Evolutionary conservation across 2,113 vertebrate genomes (phyloP).

Genomic region (Menura novaehollandiae): DNA sequence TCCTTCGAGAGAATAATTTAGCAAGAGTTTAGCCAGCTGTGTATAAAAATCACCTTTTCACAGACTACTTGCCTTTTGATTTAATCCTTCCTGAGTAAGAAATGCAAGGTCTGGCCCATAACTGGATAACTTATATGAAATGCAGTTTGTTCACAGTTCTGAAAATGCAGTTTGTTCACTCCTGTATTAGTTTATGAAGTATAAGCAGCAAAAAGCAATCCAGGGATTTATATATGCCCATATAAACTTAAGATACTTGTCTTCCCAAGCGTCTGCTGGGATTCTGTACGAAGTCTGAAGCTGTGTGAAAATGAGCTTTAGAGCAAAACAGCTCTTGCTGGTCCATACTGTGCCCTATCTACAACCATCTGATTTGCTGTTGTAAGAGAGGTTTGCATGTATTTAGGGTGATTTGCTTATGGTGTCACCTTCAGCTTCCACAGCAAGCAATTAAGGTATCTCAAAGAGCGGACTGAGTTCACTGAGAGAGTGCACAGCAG

Average conservation of each 20-base stretch:
- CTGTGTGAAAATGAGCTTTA: slow-evolving; percentile 12
- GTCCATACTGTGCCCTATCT: not conserved
- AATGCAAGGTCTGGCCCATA: not conserved
- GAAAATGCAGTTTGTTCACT: slow-evolving; percentile 25
- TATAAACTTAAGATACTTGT: not conserved
- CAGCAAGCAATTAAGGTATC: not conserved
- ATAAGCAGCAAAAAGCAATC: slow-evolving; percentile 36
- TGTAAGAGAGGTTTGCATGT: not conserved
- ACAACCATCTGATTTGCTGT: not conserved
- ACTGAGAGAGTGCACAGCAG: not conserved
- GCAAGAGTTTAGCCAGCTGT: not conserved
- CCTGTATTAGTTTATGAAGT: slow-evolving; percentile 16
- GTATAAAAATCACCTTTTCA: not conserved
- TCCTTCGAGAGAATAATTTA: not conserved
- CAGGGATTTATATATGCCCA: not conserved
- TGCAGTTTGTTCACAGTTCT: slow-evolving; percentile 15
- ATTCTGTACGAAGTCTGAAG: not conserved
- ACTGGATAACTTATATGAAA: slow-evolving; percentile 6
- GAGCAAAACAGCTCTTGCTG: not conserved
- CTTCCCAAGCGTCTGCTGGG: not conserved
- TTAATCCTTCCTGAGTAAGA: slow-evolving; percentile 12
- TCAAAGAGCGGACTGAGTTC: not conserved
- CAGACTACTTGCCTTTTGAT: slow-evolving; percentile 21
- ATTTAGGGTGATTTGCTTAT: slow-evolving; percentile 13
- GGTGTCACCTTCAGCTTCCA: slow-evolving; percentile 43